phyloP scores from a whole-genome alignment of 2,888 invertebrate genomes.

The Sabellastarte sp. region DNA sequence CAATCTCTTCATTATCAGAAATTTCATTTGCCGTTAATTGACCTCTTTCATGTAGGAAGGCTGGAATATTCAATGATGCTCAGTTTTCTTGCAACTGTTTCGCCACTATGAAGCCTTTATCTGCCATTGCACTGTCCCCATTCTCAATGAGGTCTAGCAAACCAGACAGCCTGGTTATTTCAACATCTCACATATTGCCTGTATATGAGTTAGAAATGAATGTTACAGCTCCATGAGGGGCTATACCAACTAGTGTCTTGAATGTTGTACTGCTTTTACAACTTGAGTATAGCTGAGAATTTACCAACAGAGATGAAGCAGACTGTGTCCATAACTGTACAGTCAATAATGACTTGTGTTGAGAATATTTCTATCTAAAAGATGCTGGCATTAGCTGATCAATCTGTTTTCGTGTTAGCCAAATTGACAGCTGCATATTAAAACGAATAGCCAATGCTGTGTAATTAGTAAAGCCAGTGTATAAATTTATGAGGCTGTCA shows the following conservation, averaged over 20 bases:
- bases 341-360: slow-evolving; percentile 28
- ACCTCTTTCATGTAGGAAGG: slow-evolving; percentile 10
- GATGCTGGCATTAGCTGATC: slow-evolving; percentile 14
- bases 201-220: slow-evolving; percentile 25
- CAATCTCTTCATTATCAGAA: slow-evolving; percentile 16
- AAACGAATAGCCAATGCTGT: too few relatives aligned
- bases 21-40: slow-evolving; percentile 12
- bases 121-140: slow-evolving; percentile 30
- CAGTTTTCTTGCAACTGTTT: slow-evolving; percentile 18
- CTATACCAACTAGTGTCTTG: slow-evolving; percentile 24
- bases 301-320: slow-evolving; percentile 14
- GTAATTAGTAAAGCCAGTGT: too few relatives aligned
- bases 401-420: slow-evolving; percentile 4
- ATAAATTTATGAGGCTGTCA: too few relatives aligned
- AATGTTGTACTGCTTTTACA: slow-evolving; percentile 26
- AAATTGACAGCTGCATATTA: too few relatives aligned
- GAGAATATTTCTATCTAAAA: slow-evolving; percentile 21
- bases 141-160: slow-evolving; percentile 22
- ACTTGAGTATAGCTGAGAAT: slow-evolving; percentile 18
- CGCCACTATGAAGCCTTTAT: slow-evolving; percentile 26
- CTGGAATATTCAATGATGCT: slow-evolving; percentile 21
- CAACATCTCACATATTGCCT: slow-evolving; percentile 27
- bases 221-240: slow-evolving; percentile 22
- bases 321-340: slow-evolving; percentile 29
- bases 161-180: slow-evolving; percentile 18